A percentile compares a stretch with the other conserved stretches of the same genome.
Conservation (phyloP, 1,140 invertebrate genomes). For the Eumaeus atala region DNA sequence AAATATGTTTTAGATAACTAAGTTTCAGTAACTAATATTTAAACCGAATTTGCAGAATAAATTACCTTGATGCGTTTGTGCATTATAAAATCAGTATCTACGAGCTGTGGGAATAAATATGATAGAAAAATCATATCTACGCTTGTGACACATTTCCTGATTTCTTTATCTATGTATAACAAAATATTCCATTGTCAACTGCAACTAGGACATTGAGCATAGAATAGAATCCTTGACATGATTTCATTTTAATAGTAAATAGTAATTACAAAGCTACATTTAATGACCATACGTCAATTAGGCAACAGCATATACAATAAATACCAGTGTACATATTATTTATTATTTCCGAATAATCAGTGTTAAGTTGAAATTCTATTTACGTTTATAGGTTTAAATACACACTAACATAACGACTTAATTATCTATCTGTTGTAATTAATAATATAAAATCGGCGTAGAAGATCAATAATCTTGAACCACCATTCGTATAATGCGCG, state of each 20-base stretch:
- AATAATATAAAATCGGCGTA: too few species aligned
- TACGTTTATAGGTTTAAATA: too few species aligned
- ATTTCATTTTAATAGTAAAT: conserved; percentile 1
- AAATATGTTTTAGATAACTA: too few species aligned
- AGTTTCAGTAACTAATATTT: too few species aligned
- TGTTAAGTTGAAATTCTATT: too few species aligned
- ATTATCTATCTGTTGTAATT: too few species aligned
- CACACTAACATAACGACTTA: too few species aligned
- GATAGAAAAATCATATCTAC: conserved; percentile 27
- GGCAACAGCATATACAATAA: conserved; percentile 14
- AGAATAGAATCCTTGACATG: neutral
- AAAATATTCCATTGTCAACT: conserved; percentile 19
- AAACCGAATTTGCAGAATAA: too few species aligned
- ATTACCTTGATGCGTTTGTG: too few species aligned
- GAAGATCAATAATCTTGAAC: too few species aligned
- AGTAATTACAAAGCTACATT: neutral
- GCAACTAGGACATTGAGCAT: conserved; percentile 4
- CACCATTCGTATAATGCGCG: too few species aligned
- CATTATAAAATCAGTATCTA: neutral
- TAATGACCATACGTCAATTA: neutral
- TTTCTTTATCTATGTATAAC: conserved; percentile 38
- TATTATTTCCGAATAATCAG: too few species aligned
- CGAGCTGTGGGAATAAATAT: conserved; percentile 21
- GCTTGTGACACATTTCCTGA: conserved; percentile 36
- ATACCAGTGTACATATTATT: conserved; percentile 24